Percentiles rank a stretch among this genome's conserved stretches.
Evolutionary conservation across 2,888 invertebrate species (phyloP).

Genomic region (Hemistola chrysoprasaria): DNA sequence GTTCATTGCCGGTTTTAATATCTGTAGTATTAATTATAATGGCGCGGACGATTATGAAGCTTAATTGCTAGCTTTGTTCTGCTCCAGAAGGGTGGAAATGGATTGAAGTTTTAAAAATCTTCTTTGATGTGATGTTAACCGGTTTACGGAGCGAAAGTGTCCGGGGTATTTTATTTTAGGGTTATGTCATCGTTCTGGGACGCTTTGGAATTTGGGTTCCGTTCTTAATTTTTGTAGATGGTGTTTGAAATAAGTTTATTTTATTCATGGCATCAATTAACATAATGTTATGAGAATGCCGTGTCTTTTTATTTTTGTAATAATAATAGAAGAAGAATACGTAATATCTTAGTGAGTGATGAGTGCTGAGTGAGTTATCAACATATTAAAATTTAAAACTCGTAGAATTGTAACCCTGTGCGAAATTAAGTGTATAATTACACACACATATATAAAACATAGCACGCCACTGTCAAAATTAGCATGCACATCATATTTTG

Average conservation of each 20-base stretch:
- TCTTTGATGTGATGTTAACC: slow-evolving; percentile 38
- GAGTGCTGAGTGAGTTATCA: too few relatives aligned
- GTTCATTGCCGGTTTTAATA: slow-evolving; percentile 68
- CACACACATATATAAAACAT: slow-evolving; percentile 7
- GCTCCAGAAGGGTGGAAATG: slow-evolving; percentile 48
- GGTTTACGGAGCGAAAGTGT: slow-evolving; percentile 37
- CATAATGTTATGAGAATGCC: too few relatives aligned
- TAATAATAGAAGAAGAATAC: too few relatives aligned
- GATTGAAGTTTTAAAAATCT: slow-evolving; percentile 55
- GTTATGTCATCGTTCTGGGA: slow-evolving; percentile 25
- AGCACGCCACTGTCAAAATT: slow-evolving; percentile 16
- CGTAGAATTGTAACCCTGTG: neutral
- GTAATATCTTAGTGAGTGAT: too few relatives aligned
- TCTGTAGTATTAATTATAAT: slow-evolving; percentile 72
- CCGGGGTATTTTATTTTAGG: slow-evolving; percentile 19
- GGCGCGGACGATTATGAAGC: slow-evolving; percentile 64
- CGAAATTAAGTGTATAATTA: slow-evolving; percentile 10
- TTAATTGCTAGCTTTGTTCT: slow-evolving; percentile 69
- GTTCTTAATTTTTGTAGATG: slow-evolving; percentile 11
- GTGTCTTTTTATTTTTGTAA: too few relatives aligned
- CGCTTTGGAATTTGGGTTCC: slow-evolving; percentile 15
- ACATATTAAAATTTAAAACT: too few relatives aligned
- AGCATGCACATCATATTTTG: slow-evolving; percentile 23
- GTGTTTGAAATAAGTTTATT: too few relatives aligned
- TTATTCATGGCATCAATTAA: too few relatives aligned